phyloP scores from a whole-genome alignment of 2,113 vertebrate species.

The Vicugna pacos region DNA sequence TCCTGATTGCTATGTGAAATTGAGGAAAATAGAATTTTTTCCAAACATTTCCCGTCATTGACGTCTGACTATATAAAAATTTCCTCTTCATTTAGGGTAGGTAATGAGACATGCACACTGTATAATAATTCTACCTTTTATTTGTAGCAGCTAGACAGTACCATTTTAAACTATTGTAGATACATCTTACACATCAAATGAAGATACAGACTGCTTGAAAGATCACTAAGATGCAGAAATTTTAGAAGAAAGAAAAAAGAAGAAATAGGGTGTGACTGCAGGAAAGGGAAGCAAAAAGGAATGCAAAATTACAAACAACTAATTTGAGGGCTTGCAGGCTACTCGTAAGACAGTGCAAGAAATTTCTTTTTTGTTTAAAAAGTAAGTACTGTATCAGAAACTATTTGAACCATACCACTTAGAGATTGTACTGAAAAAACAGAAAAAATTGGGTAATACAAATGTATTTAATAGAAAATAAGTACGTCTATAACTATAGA shows the following conservation, averaged over 20 bases:
- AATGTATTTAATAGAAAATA: constrained; percentile 56
- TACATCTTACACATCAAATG: constrained; percentile 27
- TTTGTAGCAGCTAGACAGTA: neutral
- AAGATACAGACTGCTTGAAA: constrained; percentile 22
- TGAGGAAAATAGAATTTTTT: constrained; percentile 43
- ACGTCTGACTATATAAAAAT: constrained; percentile 25
- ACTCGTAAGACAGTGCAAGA: neutral
- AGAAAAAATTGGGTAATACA: neutral
- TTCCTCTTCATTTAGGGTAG: constrained; percentile 28
- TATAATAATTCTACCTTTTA: constrained; percentile 27
- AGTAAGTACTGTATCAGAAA: constrained; percentile 35
- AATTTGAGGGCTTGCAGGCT: neutral
- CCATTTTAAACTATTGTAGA: constrained; percentile 35
- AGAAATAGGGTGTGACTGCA: neutral
- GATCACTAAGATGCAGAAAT: constrained; percentile 38
- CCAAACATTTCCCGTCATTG: constrained; percentile 42
- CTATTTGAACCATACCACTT: constrained; percentile 14
- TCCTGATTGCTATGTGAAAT: constrained; percentile 21
- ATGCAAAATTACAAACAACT: constrained; percentile 1
- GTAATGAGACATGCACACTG: neutral
- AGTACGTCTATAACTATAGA: constrained; percentile 7
- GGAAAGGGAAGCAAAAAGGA: constrained; percentile 44
- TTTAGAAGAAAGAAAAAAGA: neutral
- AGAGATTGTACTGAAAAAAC: neutral
- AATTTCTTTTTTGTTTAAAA: constrained; percentile 55